Conservation (phyloP, 2,888 invertebrate genomes). For the Philereme vetulata region DNA sequence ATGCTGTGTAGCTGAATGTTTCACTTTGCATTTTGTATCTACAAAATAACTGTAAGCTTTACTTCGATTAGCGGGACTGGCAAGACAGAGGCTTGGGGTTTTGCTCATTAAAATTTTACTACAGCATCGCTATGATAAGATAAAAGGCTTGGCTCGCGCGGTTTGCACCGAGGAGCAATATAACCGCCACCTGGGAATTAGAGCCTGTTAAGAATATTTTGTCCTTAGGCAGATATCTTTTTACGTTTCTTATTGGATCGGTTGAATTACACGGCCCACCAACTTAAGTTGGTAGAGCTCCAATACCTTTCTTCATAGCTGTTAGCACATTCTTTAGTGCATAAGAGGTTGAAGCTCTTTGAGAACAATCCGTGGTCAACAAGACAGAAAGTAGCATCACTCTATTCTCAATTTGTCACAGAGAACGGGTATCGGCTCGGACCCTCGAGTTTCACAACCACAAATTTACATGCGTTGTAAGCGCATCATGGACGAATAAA, state of each 20-base stretch:
- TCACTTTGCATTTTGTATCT: conserved; percentile 54
- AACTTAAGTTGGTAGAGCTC: no score
- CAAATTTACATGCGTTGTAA: no score
- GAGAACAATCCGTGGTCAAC: conserved; percentile 15
- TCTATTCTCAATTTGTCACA: conserved; percentile 37
- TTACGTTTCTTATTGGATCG: not conserved
- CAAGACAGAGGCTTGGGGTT: conserved; percentile 46
- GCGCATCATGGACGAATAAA: no score
- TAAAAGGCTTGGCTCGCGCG: conserved; percentile 46
- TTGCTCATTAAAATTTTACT: conserved; percentile 73
- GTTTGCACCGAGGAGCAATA: conserved; percentile 45
- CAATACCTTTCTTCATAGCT: no score
- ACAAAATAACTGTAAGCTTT: conserved; percentile 60
- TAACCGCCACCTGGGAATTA: conserved; percentile 39
- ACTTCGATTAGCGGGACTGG: conserved; percentile 64
- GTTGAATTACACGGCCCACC: not conserved
- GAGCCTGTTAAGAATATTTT: conserved; percentile 7
- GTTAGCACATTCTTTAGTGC: no score
- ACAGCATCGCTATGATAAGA: conserved; percentile 60
- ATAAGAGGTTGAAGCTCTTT: not conserved
- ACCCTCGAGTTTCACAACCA: no score
- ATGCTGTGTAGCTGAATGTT: conserved; percentile 35
- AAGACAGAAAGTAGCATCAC: conserved; percentile 45
- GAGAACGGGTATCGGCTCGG: no score
- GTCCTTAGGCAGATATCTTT: conserved; percentile 4